A percentile compares a stretch with the other conserved stretches of the same genome.
phyloP scores from a whole-genome alignment of 2,797 vertebrate genomes.

The Champsocephalus gunnari region DNA sequence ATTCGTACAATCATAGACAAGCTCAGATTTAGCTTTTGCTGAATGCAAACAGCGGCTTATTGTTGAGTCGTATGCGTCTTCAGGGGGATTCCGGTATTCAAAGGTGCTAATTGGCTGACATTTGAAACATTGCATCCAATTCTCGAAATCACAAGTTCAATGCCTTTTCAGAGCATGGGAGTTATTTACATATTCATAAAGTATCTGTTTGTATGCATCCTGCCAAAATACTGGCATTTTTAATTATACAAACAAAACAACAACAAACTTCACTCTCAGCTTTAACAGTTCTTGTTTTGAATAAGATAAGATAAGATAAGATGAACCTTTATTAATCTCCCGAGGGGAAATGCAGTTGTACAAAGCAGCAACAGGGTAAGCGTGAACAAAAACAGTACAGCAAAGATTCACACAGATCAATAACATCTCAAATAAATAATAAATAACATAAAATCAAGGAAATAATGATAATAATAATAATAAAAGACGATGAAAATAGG shows the following conservation, averaged over 20 bases:
- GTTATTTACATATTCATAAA: slow-evolving; percentile 30
- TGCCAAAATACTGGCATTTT: slow-evolving; percentile 14
- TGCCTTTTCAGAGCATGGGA: slow-evolving; percentile 23
- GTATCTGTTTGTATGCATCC: slow-evolving; percentile 12
- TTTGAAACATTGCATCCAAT: slow-evolving; percentile 33
- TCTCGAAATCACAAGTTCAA: slow-evolving; percentile 29
- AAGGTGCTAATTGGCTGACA: slow-evolving; percentile 51
- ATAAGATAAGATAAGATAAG: too few species aligned
- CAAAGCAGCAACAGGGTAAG: too few species aligned
- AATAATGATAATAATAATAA: too few species aligned
- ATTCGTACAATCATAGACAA: slow-evolving; percentile 34
- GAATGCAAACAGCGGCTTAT: slow-evolving; percentile 35
- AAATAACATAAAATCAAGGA: too few species aligned
- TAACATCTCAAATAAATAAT: too few species aligned
- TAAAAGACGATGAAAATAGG: too few species aligned
- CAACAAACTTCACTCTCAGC: neutral
- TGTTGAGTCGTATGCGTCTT: slow-evolving; percentile 50
- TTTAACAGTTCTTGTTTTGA: neutral
- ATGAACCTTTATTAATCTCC: too few species aligned
- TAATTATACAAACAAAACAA: slow-evolving; percentile 14
- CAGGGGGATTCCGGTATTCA: slow-evolving; percentile 29
- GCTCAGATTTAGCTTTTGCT: slow-evolving; percentile 22
- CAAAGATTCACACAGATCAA: too few species aligned
- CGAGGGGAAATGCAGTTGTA: too few species aligned
- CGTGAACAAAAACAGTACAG: too few species aligned